Evolutionary conservation across 2,888 invertebrate genomes (phyloP), one percentile per base, ranked within the genome.

Genomic region (Diploptera punctata): DNA sequence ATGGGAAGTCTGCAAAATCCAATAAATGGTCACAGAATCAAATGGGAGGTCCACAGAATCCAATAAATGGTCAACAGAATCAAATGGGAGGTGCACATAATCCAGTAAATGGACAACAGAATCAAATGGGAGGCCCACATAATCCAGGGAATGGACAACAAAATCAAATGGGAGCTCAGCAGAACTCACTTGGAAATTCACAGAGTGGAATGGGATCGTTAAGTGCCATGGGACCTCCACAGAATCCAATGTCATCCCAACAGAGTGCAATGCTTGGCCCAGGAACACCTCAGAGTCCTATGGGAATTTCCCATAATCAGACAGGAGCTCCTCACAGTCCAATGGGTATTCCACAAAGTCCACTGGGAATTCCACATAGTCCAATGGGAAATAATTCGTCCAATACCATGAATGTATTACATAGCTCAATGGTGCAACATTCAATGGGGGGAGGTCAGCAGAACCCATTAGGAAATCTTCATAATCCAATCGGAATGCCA

Each of bases 401-500:
- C 24, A 16, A 21, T 29, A 21, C 24, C 9, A 61, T 21, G 16
- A 29, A 10, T 16, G 21, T 18, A n/a, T 21, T 18, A 18, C n/a
- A 19, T 54, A 10, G 16, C 1, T n/a, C n/a, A n/a, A n/a, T n/a
- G n/a, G n/a, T 16, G 19, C 67, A 67, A 18, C 47, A 29, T 29
- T 13, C 26, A 18, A 47, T 67, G 49, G 49, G 26, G n/a, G n/a
- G n/a, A 29, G 18, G 4, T 49, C 4, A 16, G 19, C 68, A 68
- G 16, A 47, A 62, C 33, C 38, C 54, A 21, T 3, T 52, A 24
- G 68, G 31, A 68, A 54, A 3, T 16, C 19, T 31, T 16, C 70
- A 70, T 29, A 70, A 62, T 43, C n/a, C 24, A 5, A 62, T 72
- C 43, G 68, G 31, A 1, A 61, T 18, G n/a, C 67, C 26, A 33